Evolutionary conservation across 2,888 invertebrate genomes (phyloP), one percentile per base, ranked within the genome.

Genomic region (Drosophila ustulata): DNA sequence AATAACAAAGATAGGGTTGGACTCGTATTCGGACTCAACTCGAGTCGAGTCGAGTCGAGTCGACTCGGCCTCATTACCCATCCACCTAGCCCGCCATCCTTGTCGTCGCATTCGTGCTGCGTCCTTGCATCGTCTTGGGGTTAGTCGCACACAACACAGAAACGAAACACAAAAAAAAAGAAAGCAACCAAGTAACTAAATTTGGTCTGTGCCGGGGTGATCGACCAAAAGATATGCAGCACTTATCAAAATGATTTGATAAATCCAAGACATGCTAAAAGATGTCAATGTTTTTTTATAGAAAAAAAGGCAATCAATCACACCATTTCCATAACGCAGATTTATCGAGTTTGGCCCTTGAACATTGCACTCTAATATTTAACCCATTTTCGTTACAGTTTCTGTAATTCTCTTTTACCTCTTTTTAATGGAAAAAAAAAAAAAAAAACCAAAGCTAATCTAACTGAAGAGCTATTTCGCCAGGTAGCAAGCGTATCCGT

Each of bases 1-100:
- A 83, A 85, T 82, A 88, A 82, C 82, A 75, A 64, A 67, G 75
- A 82, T 78, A 85, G 84, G 77, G 82, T 82, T 76, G 88, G 69
- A 61, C 64, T 62, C 70, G 62, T 28, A 55, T 71, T 71, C 34
- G 3, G 34, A 71, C 30, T 59, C 34, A 8, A 39, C 13, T 28
- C 9, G 0, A 32, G 34, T 34, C 34, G 9, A 32, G 34, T 34
- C 34, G 9, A 9, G 0, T 34, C 9, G 9, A 30, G 1, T 30
- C 30, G 11, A 30, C 9, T 8, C 32, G 41, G 47, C 43, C 64
- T 46, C 43, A 63, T 63, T 53, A 61, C 34, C 78, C 30, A 39
- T 13, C 25, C 62, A 52, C 32, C 43, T 23, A 43, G 3, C 34
- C 78, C 30, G 34, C 45, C 45, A 26, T 6, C 8, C 28, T n/a